These are phyloP conservation scores for Peromyscus nudipes DNA, from an alignment of 2,797 vertebrate species.

Conservation along the genomic window DNA sequence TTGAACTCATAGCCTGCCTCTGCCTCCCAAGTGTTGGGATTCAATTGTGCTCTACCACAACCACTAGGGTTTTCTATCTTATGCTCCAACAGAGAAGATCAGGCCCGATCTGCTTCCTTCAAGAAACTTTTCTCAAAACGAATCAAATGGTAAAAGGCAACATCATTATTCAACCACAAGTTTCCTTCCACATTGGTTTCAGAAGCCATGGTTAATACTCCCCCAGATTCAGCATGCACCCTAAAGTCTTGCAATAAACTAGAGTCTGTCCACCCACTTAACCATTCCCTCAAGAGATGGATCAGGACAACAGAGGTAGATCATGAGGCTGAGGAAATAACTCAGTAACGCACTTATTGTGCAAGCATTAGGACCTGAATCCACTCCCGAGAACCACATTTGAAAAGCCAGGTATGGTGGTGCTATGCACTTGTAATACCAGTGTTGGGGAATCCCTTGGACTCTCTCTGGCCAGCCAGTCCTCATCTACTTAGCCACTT, in stretches of 20 bases:
- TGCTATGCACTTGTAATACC: background rate
- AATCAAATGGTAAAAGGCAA: constrained; percentile 1
- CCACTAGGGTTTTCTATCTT: background rate
- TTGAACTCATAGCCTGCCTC: background rate
- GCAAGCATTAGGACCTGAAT: background rate
- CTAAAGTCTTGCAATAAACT: background rate
- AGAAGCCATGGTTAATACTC: background rate
- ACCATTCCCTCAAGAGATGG: background rate
- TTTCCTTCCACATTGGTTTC: background rate
- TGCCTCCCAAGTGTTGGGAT: background rate
- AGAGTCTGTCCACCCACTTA: background rate
- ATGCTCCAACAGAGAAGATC: background rate
- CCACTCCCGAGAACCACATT: background rate
- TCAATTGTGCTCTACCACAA: background rate
- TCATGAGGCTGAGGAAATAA: background rate
- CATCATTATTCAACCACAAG: constrained; percentile 7
- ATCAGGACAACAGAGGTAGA: constrained; percentile 1
- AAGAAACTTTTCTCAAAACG: background rate
- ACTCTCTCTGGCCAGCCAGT: background rate
- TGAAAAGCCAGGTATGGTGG: background rate
- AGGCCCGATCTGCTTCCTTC: background rate
- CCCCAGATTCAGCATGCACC: background rate
- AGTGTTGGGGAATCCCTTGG: background rate
- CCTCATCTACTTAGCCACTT: background rate
- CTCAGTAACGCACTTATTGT: background rate